Evolutionary conservation across 2,888 invertebrate species (phyloP).

Genomic region (Aporophyla nigra): DNA sequence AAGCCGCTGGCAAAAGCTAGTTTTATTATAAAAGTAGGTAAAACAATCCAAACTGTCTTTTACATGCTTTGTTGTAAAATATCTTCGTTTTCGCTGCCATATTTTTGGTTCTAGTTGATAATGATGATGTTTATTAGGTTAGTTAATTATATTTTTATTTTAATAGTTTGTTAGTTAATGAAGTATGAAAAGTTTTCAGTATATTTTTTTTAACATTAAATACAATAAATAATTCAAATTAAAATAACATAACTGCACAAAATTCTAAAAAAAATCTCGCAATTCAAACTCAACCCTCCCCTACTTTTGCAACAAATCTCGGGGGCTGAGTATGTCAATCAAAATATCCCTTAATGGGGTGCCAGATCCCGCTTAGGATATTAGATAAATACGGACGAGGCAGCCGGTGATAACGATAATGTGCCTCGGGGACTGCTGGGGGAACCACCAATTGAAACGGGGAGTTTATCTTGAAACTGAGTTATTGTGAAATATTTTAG

Average conservation of each 20-base stretch:
- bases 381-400: slow-evolving; percentile 83
- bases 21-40: too few relatives aligned
- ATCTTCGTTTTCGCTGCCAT: too few relatives aligned
- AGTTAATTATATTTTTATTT: too few relatives aligned
- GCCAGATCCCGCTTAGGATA: slow-evolving; percentile 82
- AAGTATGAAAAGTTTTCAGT: too few relatives aligned
- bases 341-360: slow-evolving; percentile 85
- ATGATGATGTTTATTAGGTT: too few relatives aligned
- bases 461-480: slow-evolving; percentile 36
- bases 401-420: slow-evolving; percentile 64
- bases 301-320: slow-evolving; percentile 73
- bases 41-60: too few relatives aligned
- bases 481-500: slow-evolving; percentile 18
- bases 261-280: slow-evolving; percentile 42
- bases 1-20: too few relatives aligned
- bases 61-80: too few relatives aligned
- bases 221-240: too few relatives aligned
- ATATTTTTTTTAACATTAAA: too few relatives aligned
- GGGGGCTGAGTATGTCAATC: slow-evolving; percentile 85
- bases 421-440: slow-evolving; percentile 39
- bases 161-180: too few relatives aligned
- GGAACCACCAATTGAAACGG: slow-evolving; percentile 20
- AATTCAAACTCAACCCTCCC: slow-evolving; percentile 66
- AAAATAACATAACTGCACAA: not conserved
- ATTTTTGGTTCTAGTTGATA: too few relatives aligned